Evolutionary conservation across 2,888 invertebrate species (phyloP).

Genomic region (Tetanocera ferruginea): DNA sequence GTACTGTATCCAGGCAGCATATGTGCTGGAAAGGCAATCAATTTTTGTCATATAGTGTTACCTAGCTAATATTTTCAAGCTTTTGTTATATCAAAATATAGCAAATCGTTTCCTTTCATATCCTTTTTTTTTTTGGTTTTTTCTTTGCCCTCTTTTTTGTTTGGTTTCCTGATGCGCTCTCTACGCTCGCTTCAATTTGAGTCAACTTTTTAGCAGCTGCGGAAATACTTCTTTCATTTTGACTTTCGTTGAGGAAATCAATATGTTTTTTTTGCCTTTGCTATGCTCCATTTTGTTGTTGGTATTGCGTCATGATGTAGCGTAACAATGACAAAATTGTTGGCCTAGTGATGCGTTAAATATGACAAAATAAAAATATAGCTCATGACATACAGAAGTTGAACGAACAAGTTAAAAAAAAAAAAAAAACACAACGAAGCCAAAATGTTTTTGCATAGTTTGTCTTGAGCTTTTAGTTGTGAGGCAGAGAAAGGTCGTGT

Average conservation of each 20-base stretch:
- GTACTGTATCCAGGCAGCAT: background rate
- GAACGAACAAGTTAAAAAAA: no score
- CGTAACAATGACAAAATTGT: background rate
- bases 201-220: background rate
- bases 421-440: no score
- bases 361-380: constrained; percentile 1
- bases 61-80: background rate
- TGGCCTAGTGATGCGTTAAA: constrained; percentile 5
- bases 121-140: background rate
- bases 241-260: constrained; percentile 20
- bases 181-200: background rate
- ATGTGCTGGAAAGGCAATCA: background rate
- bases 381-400: no score
- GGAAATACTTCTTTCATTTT: constrained; percentile 20
- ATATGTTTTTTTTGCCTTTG: background rate
- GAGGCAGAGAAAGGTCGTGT: no score
- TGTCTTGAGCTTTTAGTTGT: no score
- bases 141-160: background rate
- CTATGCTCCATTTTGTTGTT: background rate
- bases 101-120: constrained; percentile 19
- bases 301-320: background rate
- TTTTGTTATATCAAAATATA: background rate
- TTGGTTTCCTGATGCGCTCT: background rate
- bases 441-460: no score
- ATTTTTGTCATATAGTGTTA: background rate